Evolutionary conservation across 2,888 invertebrate genomes (phyloP).

Genomic region (Parnassius orleans): DNA sequence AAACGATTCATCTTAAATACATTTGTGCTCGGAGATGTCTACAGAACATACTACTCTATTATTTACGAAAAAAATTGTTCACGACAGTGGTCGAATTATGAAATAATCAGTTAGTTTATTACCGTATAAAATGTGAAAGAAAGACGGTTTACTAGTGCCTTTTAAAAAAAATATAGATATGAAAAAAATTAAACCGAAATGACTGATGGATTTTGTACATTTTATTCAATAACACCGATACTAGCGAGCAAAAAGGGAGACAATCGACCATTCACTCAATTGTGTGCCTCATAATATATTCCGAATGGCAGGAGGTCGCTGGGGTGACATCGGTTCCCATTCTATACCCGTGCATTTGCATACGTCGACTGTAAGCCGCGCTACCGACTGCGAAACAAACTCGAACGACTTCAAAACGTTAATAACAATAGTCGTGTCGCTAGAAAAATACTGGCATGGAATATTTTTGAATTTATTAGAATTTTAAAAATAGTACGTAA

Average conservation of each 20-base stretch:
- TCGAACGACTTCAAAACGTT: conserved; percentile 1
- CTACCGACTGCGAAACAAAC: conserved; percentile 13
- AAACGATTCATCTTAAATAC: no score
- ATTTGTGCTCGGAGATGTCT: no score
- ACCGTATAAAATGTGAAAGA: no score
- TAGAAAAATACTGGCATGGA: conserved; percentile 15
- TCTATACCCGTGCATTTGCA: conserved; percentile 45
- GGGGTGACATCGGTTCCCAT: conserved; percentile 51
- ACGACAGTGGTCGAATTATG: no score
- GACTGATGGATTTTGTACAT: neutral
- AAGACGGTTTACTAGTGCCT: no score
- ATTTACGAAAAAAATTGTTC: no score
- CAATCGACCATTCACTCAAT: conserved; percentile 42
- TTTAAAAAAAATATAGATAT: no score
- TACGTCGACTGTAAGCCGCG: conserved; percentile 31
- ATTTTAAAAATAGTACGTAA: conserved; percentile 9
- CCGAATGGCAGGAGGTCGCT: conserved; percentile 59
- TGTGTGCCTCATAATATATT: conserved; percentile 65
- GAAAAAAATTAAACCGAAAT: neutral
- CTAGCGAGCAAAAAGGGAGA: conserved; percentile 17
- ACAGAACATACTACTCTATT: no score
- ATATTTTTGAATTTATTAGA: conserved; percentile 12
- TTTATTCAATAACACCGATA: conserved; percentile 10
- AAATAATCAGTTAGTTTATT: no score
- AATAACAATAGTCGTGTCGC: conserved; percentile 3